Evolutionary conservation across 1,140 invertebrate genomes (phyloP).

Genomic region (Sarcophaga peregrina): DNA sequence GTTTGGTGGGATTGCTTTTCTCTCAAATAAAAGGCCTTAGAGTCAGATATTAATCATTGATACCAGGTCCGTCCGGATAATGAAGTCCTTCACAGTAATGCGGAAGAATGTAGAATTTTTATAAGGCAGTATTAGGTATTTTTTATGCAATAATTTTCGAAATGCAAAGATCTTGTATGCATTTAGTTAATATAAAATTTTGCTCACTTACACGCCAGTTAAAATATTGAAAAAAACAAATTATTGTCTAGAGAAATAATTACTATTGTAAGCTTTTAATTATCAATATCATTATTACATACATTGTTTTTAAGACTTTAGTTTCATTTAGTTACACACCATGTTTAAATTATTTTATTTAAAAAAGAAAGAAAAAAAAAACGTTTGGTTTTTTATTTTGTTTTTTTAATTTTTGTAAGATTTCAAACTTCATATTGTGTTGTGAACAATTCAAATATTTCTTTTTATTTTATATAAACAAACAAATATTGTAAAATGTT

Average conservation of each 20-base stretch:
- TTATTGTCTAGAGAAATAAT: not conserved
- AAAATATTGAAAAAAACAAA: not conserved
- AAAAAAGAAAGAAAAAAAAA: no score
- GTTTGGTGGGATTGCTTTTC: no score
- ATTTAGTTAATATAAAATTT: no score
- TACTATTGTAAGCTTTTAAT: not conserved
- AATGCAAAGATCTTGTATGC: no score
- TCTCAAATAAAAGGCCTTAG: no score
- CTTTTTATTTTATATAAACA: conserved; percentile 45
- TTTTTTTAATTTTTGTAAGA: not conserved
- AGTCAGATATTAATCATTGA: no score
- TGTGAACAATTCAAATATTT: conserved; percentile 30
- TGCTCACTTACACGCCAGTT: not conserved
- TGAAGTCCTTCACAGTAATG: no score
- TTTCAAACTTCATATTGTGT: conserved; percentile 3
- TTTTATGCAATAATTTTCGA: no score
- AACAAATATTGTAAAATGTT: conserved; percentile 61
- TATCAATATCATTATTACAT: not conserved
- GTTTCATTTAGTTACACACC: not conserved
- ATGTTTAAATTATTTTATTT: not conserved
- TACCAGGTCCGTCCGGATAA: no score
- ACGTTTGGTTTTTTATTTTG: not conserved
- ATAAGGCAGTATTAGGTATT: no score
- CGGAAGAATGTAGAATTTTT: no score
- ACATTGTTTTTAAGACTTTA: not conserved